Base-by-base conservation (phyloP, 2,888 invertebrate species). In the Capitulum mitella region DNA sequence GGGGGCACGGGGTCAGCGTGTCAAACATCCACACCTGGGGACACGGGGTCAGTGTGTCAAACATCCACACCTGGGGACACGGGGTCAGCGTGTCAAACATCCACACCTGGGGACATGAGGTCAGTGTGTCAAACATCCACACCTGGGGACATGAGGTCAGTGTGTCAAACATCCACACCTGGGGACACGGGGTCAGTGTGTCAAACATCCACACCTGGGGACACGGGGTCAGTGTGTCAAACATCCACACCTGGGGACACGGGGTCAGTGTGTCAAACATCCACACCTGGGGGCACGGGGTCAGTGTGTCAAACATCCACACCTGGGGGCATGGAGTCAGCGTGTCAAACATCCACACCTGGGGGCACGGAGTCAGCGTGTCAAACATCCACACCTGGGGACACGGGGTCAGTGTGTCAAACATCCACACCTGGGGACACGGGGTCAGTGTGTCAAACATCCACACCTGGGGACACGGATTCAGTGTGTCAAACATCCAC, bases 291-390 rank as follows among this genome's bases (percentile, higher is more conserved):
- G 22, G 12, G 3, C 8, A n/a, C n/a, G 54, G 5, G 54, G 54
- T 54, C 22, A 46, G 46, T 12, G 54, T n/a, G n/a, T n/a, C 43
- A 12, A 5, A 43, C 43, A 43, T 43, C 43, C 43, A 43, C 6
- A 51, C 51, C 51, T 51, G 19, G 16, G 51, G 10, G 3, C 6
- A 3, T 22, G 51, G 51, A 3, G 51, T 16, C 51, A 51, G 43
- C 5, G 43, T 98, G 3, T 98, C 98, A 84, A 98, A 98, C 91
- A 95, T 95, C 98, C 98, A 98, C 70, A 94, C 91, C 93, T 94
- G 84, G 74, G 85, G 84, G 3, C 6, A 3, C 16, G 51, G 51
- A 3, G 51, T 51, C 51, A 51, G 51, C 5, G 43, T n/a, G 43
- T 43, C 43, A 43, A 3, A 16, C 43, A 43, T 43, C 5, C 51